A percentile compares a stretch with the other conserved stretches of the same genome.
Conservation (phyloP, 2,797 vertebrate species). For the Eulemur coronatus region DNA sequence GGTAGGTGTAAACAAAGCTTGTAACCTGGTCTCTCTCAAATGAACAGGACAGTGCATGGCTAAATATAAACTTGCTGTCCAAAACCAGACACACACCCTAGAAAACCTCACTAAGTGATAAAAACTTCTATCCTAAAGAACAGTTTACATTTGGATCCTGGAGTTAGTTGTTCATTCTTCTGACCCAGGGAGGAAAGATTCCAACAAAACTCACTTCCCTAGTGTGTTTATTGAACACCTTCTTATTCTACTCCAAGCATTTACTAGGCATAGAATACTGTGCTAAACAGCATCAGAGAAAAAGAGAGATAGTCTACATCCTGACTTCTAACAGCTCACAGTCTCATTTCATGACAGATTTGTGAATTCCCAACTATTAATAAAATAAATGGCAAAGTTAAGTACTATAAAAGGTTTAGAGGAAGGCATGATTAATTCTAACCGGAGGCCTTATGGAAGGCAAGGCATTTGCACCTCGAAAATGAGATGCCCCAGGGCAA, state of each 20-base stretch:
- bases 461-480: not conserved
- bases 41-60: not conserved
- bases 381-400: not conserved
- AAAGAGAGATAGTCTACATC: not conserved
- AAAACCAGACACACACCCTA: not conserved
- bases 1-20: not conserved
- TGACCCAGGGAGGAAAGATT: not conserved
- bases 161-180: not conserved
- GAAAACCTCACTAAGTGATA: not conserved
- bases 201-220: not conserved
- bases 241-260: not conserved
- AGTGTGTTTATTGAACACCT: not conserved
- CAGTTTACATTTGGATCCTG: not conserved
- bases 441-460: not conserved
- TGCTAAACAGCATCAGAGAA: not conserved
- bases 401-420: not conserved
- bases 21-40: not conserved
- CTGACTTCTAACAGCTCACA: not conserved
- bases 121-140: not conserved
- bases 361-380: not conserved
- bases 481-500: not conserved
- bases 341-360: not conserved
- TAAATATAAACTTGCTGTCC: not conserved
- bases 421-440: not conserved
- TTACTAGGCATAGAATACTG: not conserved